Base-by-base conservation (phyloP, 2,888 invertebrate species). In the Heliconius cydno region DNA sequence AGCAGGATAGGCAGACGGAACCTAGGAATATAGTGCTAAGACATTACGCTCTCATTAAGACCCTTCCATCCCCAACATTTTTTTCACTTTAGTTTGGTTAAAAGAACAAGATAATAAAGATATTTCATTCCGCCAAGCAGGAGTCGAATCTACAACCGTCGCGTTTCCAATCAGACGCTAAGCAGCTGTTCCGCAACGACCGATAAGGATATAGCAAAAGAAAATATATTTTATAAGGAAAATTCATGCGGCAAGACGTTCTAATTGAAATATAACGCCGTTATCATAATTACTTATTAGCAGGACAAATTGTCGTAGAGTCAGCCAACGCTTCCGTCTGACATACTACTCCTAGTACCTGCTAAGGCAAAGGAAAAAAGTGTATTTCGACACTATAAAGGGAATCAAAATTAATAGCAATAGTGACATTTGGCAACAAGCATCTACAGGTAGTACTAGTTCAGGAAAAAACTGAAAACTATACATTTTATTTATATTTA, bases 231-330 rank as follows among this genome's bases (percentile, higher is more conserved):
- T 13, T 12, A 38, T n/a, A 68, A 68, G 68, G 38, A 68, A 68
- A 68, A 41, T 41, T 68, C 34, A 38, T 67, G 3, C 68, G 6
- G 25, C 25, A 68, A 68, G 41, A n/a, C 38, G 38, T 68, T 25
- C 68, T 68, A 41, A 68, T 68, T 41, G 38, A 68, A 68, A 68
- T 41, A 38, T 41, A 68, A n/a, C 68, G 25, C n/a, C 68, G 68
- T 38, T 38, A 68, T 41, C n/a, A 41, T 68, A 68, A 68, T 68
- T 68, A 25, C 38, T 41, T 68, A 68, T 41, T 41, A 68, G 13
- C 68, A 41, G 68, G 68, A 68, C 41, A 68, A 68, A 41, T 68
- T 68, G 41, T n/a, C 68, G 68, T 34, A 12, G n/a, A n/a, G 68
- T 38, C n/a, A 25, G 68, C n/a, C n/a, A n/a, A 13, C 15, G 41